Conservation (phyloP, 2,113 vertebrate genomes). For the Menura novaehollandiae region DNA sequence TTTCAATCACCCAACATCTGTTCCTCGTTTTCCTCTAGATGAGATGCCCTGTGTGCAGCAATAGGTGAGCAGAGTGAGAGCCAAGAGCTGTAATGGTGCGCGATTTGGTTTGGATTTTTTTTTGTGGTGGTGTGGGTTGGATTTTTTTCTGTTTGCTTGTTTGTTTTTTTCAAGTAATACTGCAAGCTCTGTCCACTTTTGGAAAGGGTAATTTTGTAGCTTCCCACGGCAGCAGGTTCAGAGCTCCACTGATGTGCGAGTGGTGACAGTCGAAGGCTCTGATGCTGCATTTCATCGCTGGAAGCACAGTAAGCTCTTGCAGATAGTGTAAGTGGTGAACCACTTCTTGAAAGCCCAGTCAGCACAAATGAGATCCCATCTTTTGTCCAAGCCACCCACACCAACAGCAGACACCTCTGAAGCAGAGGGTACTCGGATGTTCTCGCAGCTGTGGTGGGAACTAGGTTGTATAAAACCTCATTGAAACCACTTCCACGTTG, state of each 20-base stretch:
- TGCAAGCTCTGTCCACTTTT: background rate
- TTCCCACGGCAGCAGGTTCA: background rate
- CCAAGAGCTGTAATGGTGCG: background rate
- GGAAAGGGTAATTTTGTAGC: background rate
- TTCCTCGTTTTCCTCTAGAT: slow-evolving; percentile 46
- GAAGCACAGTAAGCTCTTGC: background rate
- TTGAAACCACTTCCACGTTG: slow-evolving; percentile 12
- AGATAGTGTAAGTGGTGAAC: background rate
- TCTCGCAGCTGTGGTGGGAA: background rate
- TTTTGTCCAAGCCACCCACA: background rate
- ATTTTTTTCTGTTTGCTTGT: background rate
- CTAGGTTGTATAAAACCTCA: slow-evolving; percentile 32
- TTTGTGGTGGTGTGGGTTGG: accelerated
- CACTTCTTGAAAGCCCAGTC: background rate
- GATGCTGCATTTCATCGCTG: background rate
- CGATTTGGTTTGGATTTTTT: accelerated
- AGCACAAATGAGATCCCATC: background rate
- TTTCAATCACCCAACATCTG: slow-evolving; percentile 55
- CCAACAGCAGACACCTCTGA: background rate
- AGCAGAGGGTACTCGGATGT: background rate
- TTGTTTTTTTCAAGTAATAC: background rate
- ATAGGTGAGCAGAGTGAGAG: background rate
- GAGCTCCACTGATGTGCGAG: background rate
- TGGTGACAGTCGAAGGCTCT: background rate
- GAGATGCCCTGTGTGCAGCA: background rate